A percentile compares a stretch with the other conserved stretches of the same genome.
Evolutionary conservation across 2,797 vertebrate genomes (phyloP).

Genomic region (Avahi laniger): DNA sequence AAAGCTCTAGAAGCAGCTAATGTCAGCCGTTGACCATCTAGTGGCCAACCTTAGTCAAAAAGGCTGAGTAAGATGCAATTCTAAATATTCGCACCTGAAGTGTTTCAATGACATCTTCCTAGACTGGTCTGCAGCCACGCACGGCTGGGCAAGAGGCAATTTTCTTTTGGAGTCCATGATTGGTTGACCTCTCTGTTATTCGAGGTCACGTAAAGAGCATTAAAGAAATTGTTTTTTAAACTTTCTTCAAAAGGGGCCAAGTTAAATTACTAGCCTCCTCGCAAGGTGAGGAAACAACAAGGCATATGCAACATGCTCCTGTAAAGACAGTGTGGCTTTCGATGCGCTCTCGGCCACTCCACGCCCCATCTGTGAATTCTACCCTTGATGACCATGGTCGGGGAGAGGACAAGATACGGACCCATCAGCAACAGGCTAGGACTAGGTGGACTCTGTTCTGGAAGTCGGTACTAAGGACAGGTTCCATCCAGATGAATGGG

Average conservation of each 20-base stretch:
- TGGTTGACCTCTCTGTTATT: not conserved
- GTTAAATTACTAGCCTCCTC: not conserved
- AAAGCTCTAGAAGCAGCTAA: not conserved
- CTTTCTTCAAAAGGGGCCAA: not conserved
- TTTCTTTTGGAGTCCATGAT: not conserved
- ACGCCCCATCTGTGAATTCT: not conserved
- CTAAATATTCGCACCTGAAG: not conserved
- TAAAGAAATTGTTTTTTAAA: not conserved
- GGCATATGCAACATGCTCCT: not conserved
- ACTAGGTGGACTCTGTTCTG: not conserved
- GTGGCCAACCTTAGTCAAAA: not conserved
- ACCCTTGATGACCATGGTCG: not conserved
- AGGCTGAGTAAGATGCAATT: not conserved
- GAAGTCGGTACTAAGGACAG: not conserved
- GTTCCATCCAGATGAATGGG: not conserved
- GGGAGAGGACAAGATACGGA: not conserved
- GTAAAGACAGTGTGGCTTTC: not conserved
- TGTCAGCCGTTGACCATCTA: not conserved
- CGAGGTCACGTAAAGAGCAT: not conserved
- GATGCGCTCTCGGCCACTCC: not conserved
- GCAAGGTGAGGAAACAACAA: not conserved
- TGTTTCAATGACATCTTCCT: not conserved
- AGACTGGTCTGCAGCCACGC: not conserved
- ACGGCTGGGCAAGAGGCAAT: not conserved
- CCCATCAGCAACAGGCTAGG: not conserved